Evolutionary conservation across 2,888 invertebrate species (phyloP), one percentile per base, ranked within the genome.

Genomic region (Leucozona laternaria): DNA sequence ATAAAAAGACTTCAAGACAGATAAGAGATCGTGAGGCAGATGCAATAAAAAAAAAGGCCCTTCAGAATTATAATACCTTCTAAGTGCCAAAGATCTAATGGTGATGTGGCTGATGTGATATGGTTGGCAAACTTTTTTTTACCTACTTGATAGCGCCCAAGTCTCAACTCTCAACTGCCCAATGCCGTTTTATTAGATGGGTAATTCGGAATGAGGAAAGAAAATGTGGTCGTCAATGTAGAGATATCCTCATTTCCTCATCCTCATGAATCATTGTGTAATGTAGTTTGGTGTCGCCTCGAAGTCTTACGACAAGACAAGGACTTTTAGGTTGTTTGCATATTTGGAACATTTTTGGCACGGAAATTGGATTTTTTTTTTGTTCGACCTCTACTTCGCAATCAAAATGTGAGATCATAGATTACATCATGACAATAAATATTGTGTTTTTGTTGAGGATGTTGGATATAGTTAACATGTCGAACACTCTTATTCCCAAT

Each of bases 21-120:
- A 76, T 79, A 79, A 71, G 50, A 79, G 80, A 85, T 85, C 71
- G 66, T 77, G 80, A 76, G 68, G 22, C 76, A 85, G 84, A 85
- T 85, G 84, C 53, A 76, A 77, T 77, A 77, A 66, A 48, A 66
- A 34, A 37, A 25, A 62, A 62, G n/a, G 15, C 60, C 40, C 60
- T 60, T 60, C 6, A 40, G 60, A 60, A 60, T 60, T 60, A 40
- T 60, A 60, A 40, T 60, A 60, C 22, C 37, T 60, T 60, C 4
- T 40, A 37, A 60, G 60, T 40, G 58, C 58, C 37, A 22, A 22
- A 37, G 58, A 31, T 37, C 37, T 13, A 8, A 60, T 60, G 60
- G 15, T 13, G 50, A 48, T 60, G 60, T 60, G 60, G 60, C 22
- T 40, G 60, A 40, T 60, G 22, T 60, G 60, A 37, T 57, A 57